Conservation (phyloP, 2,113 vertebrate species). For the Hemiscyllium ocellatum region DNA sequence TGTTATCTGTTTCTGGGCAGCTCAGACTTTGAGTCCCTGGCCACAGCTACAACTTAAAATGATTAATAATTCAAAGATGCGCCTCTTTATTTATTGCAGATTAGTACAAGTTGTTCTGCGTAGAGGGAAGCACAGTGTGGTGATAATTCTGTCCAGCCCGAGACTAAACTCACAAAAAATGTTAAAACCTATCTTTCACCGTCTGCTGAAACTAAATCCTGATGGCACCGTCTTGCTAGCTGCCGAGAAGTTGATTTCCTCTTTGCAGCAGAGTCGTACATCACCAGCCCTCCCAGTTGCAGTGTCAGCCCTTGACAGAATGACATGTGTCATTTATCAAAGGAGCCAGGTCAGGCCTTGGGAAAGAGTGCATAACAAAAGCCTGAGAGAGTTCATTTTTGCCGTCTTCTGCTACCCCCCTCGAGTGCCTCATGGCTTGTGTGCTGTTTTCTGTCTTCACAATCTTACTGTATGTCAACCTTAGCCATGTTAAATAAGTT, state of each 20-base stretch:
- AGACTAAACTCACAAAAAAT: constrained; percentile 32
- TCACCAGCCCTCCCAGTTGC: constrained; percentile 97
- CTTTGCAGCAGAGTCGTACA: constrained; percentile 89
- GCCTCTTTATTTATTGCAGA: constrained; percentile 74
- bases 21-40: constrained; percentile 71
- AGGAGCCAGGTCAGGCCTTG: constrained; percentile 97
- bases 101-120: constrained; percentile 54
- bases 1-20: constrained; percentile 69
- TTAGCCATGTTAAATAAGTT: constrained; percentile 43
- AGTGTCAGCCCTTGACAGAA: constrained; percentile 99
- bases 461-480: constrained; percentile 74
- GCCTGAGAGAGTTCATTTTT: constrained; percentile 99
- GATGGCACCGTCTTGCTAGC: constrained; percentile 77
- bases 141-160: constrained; percentile 45
- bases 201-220: constrained; percentile 75
- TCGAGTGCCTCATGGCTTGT: constrained; percentile 75
- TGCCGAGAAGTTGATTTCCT: constrained; percentile 99
- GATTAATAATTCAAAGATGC: constrained; percentile 81
- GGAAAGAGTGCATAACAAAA: constrained; percentile 93
- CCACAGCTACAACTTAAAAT: constrained; percentile 74
- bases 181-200: constrained; percentile 66
- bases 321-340: constrained; percentile 99
- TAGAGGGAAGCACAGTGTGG: not conserved
- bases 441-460: constrained; percentile 79
- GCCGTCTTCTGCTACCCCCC: constrained; percentile 68